These are phyloP conservation scores for Bombus turneri DNA, from an alignment of 1,140 invertebrate species.

Conservation along the genomic window DNA sequence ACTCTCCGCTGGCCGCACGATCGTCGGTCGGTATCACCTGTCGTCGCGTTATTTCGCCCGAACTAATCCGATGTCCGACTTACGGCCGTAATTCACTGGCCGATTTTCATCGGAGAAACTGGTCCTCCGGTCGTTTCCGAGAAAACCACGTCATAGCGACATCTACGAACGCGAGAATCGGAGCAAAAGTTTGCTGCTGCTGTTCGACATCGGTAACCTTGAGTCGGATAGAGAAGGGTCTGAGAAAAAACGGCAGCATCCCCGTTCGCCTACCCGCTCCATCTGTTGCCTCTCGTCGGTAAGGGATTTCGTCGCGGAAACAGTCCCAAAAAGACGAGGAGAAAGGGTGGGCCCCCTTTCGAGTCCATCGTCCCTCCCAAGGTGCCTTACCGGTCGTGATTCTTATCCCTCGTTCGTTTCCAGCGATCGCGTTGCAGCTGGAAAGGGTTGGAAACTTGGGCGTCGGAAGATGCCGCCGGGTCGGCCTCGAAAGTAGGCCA, in stretches of 20 bases:
- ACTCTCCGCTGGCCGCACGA: constrained; percentile 7
- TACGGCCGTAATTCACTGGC: not conserved
- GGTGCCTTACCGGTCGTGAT: constrained; percentile 51
- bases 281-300: constrained; percentile 49
- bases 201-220: constrained; percentile 12
- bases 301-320: constrained; percentile 38
- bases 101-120: too few relatives aligned
- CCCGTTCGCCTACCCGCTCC: not conserved
- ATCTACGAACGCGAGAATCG: constrained; percentile 48
- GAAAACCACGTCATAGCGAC: constrained; percentile 42
- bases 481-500: not conserved
- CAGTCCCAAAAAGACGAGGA: not conserved
- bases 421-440: not conserved
- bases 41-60: constrained; percentile 28
- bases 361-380: not conserved
- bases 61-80: too few relatives aligned
- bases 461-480: not conserved
- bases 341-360: not conserved
- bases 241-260: constrained; percentile 13
- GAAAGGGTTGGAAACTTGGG: not conserved
- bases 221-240: not conserved
- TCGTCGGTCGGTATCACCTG: constrained; percentile 32
- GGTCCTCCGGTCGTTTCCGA: too few relatives aligned
- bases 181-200: not conserved
- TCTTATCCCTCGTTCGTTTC: not conserved